A percentile compares a stretch with the other conserved stretches of the same genome.
Conservation (phyloP, 2,888 invertebrate species). For the Andricus curvator region DNA sequence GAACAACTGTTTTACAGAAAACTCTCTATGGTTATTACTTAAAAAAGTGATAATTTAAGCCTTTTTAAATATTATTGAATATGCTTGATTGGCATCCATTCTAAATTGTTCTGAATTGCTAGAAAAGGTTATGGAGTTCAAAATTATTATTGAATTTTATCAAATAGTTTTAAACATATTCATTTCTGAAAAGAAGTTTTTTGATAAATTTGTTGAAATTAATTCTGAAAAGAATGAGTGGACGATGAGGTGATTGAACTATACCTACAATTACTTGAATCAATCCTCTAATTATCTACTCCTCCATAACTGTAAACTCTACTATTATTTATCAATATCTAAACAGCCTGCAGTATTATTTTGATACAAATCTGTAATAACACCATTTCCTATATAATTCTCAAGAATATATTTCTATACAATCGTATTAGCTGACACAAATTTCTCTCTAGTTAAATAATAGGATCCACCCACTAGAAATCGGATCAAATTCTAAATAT, state of each 20-base stretch:
- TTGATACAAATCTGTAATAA: slow-evolving; percentile 24
- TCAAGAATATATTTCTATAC: slow-evolving; percentile 9
- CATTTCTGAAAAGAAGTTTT: too few relatives aligned
- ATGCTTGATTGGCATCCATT: too few relatives aligned
- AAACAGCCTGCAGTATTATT: slow-evolving; percentile 8
- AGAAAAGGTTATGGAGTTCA: too few relatives aligned
- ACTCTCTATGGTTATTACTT: too few relatives aligned
- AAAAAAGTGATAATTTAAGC: too few relatives aligned
- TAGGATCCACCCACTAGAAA: slow-evolving; percentile 27
- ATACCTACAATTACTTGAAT: neutral
- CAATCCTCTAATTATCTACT: neutral
- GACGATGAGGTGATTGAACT: neutral
- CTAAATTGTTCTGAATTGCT: too few relatives aligned
- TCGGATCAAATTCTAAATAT: slow-evolving; percentile 33
- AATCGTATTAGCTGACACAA: neutral
- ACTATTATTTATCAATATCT: slow-evolving; percentile 11
- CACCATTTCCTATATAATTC: slow-evolving; percentile 22
- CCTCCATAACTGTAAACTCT: slow-evolving; percentile 10
- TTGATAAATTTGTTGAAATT: neutral
- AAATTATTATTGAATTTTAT: too few relatives aligned
- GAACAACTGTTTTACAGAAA: too few relatives aligned
- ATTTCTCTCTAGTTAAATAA: slow-evolving; percentile 32
- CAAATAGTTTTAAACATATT: too few relatives aligned
- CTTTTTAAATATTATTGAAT: too few relatives aligned
- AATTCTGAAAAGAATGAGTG: neutral